Evolutionary conservation across 2,113 vertebrate genomes (phyloP).

Genomic region (Caloenas nicobarica): DNA sequence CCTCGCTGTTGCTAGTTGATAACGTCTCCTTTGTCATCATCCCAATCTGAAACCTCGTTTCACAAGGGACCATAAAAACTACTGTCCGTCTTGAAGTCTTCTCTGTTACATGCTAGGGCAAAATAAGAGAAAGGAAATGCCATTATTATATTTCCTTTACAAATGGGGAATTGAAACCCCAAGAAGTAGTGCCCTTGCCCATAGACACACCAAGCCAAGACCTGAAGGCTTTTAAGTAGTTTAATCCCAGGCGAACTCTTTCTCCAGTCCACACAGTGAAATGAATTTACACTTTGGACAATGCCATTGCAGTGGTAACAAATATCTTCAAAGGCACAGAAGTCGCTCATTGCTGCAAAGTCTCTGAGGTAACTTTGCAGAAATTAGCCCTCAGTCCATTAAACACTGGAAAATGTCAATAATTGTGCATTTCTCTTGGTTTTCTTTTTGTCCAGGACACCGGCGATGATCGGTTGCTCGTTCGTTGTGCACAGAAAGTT

Average conservation of each 20-base stretch:
- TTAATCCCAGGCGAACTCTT: neutral
- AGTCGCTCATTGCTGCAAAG: neutral
- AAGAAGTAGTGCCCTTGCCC: neutral
- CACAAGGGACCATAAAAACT: neutral
- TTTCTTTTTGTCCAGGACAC: constrained; percentile 77
- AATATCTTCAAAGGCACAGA: neutral
- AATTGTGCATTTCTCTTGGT: neutral
- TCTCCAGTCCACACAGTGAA: neutral
- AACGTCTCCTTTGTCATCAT: neutral
- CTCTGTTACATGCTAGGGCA: neutral
- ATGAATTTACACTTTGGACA: neutral
- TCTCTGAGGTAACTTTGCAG: neutral
- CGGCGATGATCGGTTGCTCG: constrained; percentile 98
- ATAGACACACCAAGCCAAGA: neutral
- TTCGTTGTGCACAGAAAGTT: constrained; percentile 93
- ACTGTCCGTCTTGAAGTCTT: neutral
- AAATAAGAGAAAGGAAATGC: neutral
- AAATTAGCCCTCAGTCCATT: neutral
- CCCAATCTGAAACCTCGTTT: accelerated
- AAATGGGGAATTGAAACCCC: neutral
- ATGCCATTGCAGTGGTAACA: neutral
- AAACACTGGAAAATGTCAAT: neutral
- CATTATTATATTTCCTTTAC: neutral
- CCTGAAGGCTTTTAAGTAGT: neutral
- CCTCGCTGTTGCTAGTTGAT: neutral